Percentiles rank a stretch among this genome's conserved stretches.
Conservation (phyloP, 2,113 vertebrate species). For the Microcebus ravelobensis region DNA sequence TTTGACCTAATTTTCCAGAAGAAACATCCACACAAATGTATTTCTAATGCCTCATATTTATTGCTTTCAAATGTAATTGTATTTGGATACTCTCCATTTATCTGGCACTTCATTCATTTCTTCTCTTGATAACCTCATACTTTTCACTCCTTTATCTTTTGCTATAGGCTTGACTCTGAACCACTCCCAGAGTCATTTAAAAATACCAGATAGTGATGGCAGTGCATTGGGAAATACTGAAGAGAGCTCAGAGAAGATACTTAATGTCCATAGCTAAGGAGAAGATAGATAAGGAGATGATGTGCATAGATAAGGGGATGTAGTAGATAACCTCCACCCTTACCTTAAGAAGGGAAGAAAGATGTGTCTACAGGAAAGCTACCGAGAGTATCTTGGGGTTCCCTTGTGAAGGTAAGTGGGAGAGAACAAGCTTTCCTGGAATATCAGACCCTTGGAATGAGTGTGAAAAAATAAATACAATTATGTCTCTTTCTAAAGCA, state of each 20-base stretch:
- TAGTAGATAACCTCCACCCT: background rate
- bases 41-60: slow-evolving; percentile 27
- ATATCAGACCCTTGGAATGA: background rate
- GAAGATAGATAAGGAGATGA: background rate
- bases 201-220: background rate
- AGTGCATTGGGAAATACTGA: background rate
- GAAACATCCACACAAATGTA: slow-evolving; percentile 1
- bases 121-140: background rate
- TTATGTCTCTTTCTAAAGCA: background rate
- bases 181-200: background rate
- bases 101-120: slow-evolving; percentile 6
- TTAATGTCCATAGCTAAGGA: background rate
- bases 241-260: background rate
- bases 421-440: background rate
- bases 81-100: slow-evolving; percentile 26
- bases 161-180: background rate
- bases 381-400: background rate
- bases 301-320: background rate
- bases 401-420: background rate
- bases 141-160: background rate
- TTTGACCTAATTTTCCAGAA: slow-evolving; percentile 47
- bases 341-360: background rate
- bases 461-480: background rate
- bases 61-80: slow-evolving; percentile 23
- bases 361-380: background rate